Evolutionary conservation across 2,888 invertebrate species (phyloP).

Genomic region (Agriopis marginaria): DNA sequence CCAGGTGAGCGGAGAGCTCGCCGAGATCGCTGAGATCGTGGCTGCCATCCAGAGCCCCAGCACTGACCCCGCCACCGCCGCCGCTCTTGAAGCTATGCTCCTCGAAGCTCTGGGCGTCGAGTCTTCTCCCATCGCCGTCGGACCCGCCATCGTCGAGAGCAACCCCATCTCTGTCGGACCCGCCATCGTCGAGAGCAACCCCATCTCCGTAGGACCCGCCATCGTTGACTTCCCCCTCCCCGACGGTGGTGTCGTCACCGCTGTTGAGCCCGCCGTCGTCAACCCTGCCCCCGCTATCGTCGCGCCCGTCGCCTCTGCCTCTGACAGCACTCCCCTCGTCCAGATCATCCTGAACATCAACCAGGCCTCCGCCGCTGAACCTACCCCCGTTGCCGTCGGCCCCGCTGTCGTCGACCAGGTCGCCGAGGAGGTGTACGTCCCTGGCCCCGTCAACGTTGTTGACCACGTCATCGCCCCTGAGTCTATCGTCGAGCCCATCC

Average conservation of each 20-base stretch:
- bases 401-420: constrained; percentile 36
- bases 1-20: constrained; percentile 32
- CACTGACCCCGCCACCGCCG: constrained; percentile 50
- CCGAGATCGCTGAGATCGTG: constrained; percentile 50
- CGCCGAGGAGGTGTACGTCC: constrained; percentile 38
- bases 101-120: constrained; percentile 34
- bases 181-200: constrained; percentile 42
- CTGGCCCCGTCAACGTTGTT: constrained; percentile 41
- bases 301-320: constrained; percentile 27
- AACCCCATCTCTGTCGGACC: constrained; percentile 46
- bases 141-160: constrained; percentile 39
- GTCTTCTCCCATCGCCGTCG: constrained; percentile 27
- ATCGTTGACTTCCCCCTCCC: constrained; percentile 36
- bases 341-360: constrained; percentile 47
- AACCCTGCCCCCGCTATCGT: constrained; percentile 33
- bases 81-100: constrained; percentile 45
- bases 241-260: constrained; percentile 39
- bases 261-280: constrained; percentile 26
- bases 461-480: constrained; percentile 39
- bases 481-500: constrained; percentile 34
- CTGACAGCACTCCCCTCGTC: constrained; percentile 36
- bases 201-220: constrained; percentile 48
- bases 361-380: constrained; percentile 39
- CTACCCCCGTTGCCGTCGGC: constrained; percentile 39
- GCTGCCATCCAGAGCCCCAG: constrained; percentile 49